These are phyloP conservation scores for Edolisoma coerulescens DNA, from an alignment of 2,113 vertebrate genomes.

Conservation along the genomic window DNA sequence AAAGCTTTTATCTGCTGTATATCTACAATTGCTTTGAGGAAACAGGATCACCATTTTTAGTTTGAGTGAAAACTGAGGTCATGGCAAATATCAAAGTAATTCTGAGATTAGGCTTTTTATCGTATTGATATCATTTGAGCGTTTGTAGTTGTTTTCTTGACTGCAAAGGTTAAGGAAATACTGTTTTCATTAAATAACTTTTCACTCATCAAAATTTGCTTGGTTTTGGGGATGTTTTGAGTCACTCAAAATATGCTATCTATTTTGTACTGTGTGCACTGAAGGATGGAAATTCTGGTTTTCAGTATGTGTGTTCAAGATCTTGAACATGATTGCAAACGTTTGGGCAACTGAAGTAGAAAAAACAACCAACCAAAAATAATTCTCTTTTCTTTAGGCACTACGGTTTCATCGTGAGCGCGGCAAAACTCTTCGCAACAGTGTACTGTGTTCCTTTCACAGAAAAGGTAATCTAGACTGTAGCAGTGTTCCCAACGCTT, in stretches of 20 bases:
- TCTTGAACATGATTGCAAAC: background rate
- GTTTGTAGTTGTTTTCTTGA: background rate
- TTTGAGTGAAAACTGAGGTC: background rate
- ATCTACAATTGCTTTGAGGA: background rate
- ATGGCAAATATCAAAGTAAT: background rate
- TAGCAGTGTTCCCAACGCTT: fast-evolving
- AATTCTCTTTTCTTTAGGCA: conserved; percentile 78
- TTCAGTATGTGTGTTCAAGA: background rate
- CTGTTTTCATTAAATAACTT: background rate
- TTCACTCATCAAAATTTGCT: background rate
- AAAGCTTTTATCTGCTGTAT: background rate
- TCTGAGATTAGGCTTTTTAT: background rate
- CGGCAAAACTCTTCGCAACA: conserved; percentile 87
- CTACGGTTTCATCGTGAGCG: conserved; percentile 86
- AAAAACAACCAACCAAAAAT: background rate
- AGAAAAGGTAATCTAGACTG: conserved; percentile 73
- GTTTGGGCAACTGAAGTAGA: background rate
- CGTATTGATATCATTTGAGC: background rate
- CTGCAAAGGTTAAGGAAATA: background rate
- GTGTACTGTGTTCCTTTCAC: conserved; percentile 87
- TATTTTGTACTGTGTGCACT: background rate
- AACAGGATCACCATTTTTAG: background rate
- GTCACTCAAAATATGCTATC: background rate
- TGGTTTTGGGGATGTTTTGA: background rate
- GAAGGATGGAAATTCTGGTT: background rate